phyloP scores from a whole-genome alignment of 2,113 vertebrate species.

The Rhabdomys dilectus region DNA sequence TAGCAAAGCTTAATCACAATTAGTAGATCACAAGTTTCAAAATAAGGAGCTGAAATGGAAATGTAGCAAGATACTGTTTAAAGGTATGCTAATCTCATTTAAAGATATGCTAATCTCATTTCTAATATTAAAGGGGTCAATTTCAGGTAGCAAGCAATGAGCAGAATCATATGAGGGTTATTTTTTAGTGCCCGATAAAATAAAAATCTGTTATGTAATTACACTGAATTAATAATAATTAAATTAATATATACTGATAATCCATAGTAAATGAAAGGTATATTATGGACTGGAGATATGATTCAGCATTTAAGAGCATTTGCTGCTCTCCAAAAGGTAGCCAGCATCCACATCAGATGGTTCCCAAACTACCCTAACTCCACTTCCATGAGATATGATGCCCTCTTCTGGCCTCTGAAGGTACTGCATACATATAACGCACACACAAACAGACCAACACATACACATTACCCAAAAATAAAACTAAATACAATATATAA shows the following conservation, averaged over 20 bases:
- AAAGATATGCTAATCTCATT: slow-evolving; percentile 59
- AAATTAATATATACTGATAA: slow-evolving; percentile 36
- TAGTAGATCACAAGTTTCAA: slow-evolving; percentile 76
- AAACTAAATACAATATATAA: neutral
- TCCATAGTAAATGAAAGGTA: slow-evolving; percentile 30
- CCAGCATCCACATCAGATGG: neutral
- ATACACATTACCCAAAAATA: neutral
- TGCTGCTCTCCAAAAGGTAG: neutral
- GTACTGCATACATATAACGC: too few species aligned
- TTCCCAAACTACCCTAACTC: neutral
- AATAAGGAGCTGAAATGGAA: slow-evolving; percentile 68
- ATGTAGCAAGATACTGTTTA: slow-evolving; percentile 55
- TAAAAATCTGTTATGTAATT: slow-evolving; percentile 37
- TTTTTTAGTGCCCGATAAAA: slow-evolving; percentile 15
- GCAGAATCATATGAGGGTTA: slow-evolving; percentile 24
- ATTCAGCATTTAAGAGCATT: neutral
- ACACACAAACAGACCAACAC: neutral
- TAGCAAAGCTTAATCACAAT: slow-evolving; percentile 79
- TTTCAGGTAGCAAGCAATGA: slow-evolving; percentile 69
- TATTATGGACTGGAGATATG: neutral
- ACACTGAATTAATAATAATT: slow-evolving; percentile 22
- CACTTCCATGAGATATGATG: neutral
- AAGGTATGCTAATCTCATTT: slow-evolving; percentile 64
- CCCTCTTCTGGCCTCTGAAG: neutral
- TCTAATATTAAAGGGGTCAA: slow-evolving; percentile 71